Base-by-base conservation (phyloP, 2,113 vertebrate genomes). In the Thunnus maccoyii region DNA sequence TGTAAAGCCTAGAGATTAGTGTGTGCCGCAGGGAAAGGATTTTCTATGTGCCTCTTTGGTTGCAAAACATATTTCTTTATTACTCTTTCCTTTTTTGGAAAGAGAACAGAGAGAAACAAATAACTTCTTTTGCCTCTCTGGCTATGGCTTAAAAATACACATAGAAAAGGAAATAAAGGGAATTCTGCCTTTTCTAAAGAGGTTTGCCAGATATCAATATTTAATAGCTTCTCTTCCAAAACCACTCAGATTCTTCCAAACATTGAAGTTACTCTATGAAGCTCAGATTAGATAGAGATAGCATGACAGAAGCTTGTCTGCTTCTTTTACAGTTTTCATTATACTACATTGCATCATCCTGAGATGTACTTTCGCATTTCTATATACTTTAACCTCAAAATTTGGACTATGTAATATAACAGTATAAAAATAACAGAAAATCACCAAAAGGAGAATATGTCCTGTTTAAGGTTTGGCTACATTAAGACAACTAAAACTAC, bases 1-100 rank as follows among this genome's bases (percentile, higher is more conserved):
- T 52, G 62, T 76, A 64, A 76, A 78, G 88, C 84, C 72, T 27
- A 76, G 69, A 82, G 83, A 82, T 87, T 88, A 90, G 65, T 7
- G 55, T 36, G 46, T 51, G 75, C 78, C 1, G 0, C 79, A 20
- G 46, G 47, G 75, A 68, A 57, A 47, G 18, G 1, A 55, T 76
- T 75, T 60, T 77, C 30, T 46, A 0, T 58, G 60, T 27, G 20
- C n/a, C 51, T 71, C 32, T 70, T 27, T 72, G 32, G 66, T 80
- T 47, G 68, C 62, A 70, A 86, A 84, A 84, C 57, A 27, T 5
- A 5, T 78, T 44, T 50, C 41, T 56, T 63, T 72, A 44, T 83
- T 67, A 41, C 30, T 13, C 44, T 32, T 58, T 62, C 6, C 13
- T 52, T 67, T 78, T 66, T 72, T 30, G 3, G 17, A 50, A 71